These are phyloP conservation scores for Drosophila rubida DNA, from an alignment of 2,888 invertebrate genomes.

Conservation along the genomic window DNA sequence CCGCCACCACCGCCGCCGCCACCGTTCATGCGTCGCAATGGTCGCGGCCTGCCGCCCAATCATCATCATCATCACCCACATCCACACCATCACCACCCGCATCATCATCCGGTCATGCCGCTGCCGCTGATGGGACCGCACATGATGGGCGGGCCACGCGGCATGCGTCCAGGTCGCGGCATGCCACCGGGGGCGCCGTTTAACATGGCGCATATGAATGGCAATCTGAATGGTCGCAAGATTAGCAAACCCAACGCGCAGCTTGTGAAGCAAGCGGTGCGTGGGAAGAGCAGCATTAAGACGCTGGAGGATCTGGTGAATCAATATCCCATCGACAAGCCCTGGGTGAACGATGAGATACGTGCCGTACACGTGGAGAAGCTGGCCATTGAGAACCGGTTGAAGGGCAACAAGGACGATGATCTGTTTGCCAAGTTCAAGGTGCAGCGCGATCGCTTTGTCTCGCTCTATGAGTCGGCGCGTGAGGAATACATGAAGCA, in stretches of 20 bases:
- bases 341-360: slow-evolving; percentile 87
- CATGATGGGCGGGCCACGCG: slow-evolving; percentile 59
- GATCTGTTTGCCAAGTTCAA: slow-evolving; percentile 87
- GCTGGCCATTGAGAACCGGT: slow-evolving; percentile 86
- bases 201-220: slow-evolving; percentile 55
- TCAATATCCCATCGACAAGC: slow-evolving; percentile 86
- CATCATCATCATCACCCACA: slow-evolving; percentile 62
- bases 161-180: slow-evolving; percentile 51
- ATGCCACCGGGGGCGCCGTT: slow-evolving; percentile 54
- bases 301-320: slow-evolving; percentile 83
- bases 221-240: slow-evolving; percentile 65
- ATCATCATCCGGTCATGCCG: slow-evolving; percentile 54
- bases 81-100: slow-evolving; percentile 39
- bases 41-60: slow-evolving; percentile 70
- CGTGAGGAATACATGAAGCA: slow-evolving; percentile 86
- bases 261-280: slow-evolving; percentile 71
- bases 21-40: slow-evolving; percentile 77
- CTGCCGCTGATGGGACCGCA: slow-evolving; percentile 68
- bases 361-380: slow-evolving; percentile 86
- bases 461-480: slow-evolving; percentile 86
- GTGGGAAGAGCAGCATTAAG: slow-evolving; percentile 81
- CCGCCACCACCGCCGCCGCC: slow-evolving; percentile 66
- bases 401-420: slow-evolving; percentile 85
- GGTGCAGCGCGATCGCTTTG: slow-evolving; percentile 87
- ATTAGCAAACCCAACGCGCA: slow-evolving; percentile 79